A percentile compares a stretch with the other conserved stretches of the same genome.
Evolutionary conservation across 2,888 invertebrate species (phyloP).

Genomic region (Sturmia bella): DNA sequence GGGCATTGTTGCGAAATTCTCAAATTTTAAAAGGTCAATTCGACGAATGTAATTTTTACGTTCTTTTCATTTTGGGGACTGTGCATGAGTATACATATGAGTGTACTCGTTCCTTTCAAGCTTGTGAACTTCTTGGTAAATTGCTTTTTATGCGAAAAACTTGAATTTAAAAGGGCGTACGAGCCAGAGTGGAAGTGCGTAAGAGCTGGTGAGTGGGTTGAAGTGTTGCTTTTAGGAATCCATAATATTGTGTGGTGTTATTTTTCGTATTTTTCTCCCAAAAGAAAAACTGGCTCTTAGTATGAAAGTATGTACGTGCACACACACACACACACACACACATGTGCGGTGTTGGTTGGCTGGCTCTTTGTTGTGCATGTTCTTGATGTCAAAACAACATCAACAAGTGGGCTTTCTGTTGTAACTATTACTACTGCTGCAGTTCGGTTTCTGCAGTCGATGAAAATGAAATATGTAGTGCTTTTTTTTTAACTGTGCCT

Average conservation of each 20-base stretch:
- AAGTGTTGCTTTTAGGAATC: background rate
- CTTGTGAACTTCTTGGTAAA: too few relatives aligned
- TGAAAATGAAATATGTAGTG: constrained; percentile 2
- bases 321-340: too few relatives aligned
- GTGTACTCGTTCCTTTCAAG: too few relatives aligned
- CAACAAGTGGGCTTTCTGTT: constrained; percentile 66
- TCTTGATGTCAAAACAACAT: constrained; percentile 65
- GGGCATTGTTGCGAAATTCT: too few relatives aligned
- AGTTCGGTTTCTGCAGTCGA: background rate
- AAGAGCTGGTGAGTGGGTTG: background rate
- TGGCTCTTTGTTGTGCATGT: constrained; percentile 25
- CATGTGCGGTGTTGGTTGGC: constrained; percentile 6
- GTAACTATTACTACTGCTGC: background rate
- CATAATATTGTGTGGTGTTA: background rate
- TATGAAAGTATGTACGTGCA: too few relatives aligned
- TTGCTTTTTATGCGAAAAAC: too few relatives aligned
- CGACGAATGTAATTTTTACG: too few relatives aligned
- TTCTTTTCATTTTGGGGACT: too few relatives aligned
- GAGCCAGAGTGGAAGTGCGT: too few relatives aligned
- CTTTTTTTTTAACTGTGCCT: background rate
- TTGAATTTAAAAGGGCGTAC: too few relatives aligned
- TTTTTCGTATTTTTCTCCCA: background rate
- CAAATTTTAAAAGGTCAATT: too few relatives aligned
- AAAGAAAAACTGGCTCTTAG: constrained; percentile 1
- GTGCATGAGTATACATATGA: too few relatives aligned